Conservation (phyloP, 1,140 invertebrate genomes). For the Megathymus violae region DNA sequence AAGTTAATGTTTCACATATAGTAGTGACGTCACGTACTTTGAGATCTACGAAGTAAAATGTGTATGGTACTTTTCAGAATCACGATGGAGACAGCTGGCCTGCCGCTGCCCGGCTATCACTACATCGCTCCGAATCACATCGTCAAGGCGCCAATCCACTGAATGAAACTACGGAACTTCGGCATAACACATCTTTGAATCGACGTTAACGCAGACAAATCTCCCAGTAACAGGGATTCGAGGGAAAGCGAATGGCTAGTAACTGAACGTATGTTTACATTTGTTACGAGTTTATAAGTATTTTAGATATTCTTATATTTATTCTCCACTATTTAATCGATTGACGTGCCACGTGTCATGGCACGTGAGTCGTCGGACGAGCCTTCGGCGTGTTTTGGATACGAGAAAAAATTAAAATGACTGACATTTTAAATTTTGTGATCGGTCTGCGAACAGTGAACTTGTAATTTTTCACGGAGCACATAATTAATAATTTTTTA, state of each 20-base stretch:
- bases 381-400: constrained; percentile 40
- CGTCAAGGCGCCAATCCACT: constrained; percentile 95
- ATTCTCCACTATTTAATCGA: constrained; percentile 78
- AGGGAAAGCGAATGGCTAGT: constrained; percentile 65
- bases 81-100: constrained; percentile 95
- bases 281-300: constrained; percentile 84
- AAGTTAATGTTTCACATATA: neutral
- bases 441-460: constrained; percentile 63
- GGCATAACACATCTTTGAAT: constrained; percentile 65
- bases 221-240: constrained; percentile 56
- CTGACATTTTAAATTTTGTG: constrained; percentile 66
- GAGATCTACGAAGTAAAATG: neutral
- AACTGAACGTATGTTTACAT: constrained; percentile 82
- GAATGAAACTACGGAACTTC: too few species aligned
- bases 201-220: constrained; percentile 65
- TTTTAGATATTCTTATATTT: constrained; percentile 85
- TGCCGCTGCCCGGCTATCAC: constrained; percentile 94
- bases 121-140: constrained; percentile 96
- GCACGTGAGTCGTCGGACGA: constrained; percentile 42
- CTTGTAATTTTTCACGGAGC: constrained; percentile 40
- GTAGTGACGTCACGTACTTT: neutral
- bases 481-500: constrained; percentile 48
- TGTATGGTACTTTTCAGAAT: constrained; percentile 88
- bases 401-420: constrained; percentile 54
- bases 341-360: constrained; percentile 55